Evolutionary conservation across 2,797 vertebrate species (phyloP), one percentile per base, ranked within the genome.

Genomic region (Myotis vivesi): DNA sequence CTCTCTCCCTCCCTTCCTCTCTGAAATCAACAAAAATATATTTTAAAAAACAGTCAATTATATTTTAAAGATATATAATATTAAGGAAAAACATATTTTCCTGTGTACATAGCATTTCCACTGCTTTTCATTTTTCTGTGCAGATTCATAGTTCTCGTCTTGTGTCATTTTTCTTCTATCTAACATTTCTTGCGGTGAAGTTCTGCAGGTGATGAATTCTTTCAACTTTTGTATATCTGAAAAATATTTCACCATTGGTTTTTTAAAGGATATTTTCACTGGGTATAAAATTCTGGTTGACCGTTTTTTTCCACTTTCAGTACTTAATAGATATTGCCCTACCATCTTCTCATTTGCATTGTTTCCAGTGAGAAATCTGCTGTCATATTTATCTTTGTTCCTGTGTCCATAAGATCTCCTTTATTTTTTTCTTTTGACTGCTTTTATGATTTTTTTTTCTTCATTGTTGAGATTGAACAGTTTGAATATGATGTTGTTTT

Each of bases 231-330:
- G 2, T 44, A 28, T 36, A 16, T 72, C 49, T 84, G 66, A 25
- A 51, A 91, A 85, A 30, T 51, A 62, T 59, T 91, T 87, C 41
- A 38, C 16, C 38, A 71, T 89, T 25, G 17, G 41, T 68, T 87
- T 86, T 91, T 87, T 69, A 13, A 94, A 84, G 91, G 55, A 17
- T 30, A 66, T 84, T 91, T 91, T 73, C 88, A 73, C 28, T 57
- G 72, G 38, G 25, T 71, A 68, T 68, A 79, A 84, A 88, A 87
- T 33, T 88, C 59, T 79, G 22, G 28, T 36, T 53, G 57, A 62
- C 8, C 23, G 12, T 44, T n/a, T 73, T n/a, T 62, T 49, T n/a
- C n/a, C 41, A 17, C 46, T 22, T 30, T 71, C 20, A 33, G 46
- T 49, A 55, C 2, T 79, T 77, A 77, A 38, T 20, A 28, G 13